Evolutionary conservation across 1,140 invertebrate genomes (phyloP).

Genomic region (Chionoecetes opilio): DNA sequence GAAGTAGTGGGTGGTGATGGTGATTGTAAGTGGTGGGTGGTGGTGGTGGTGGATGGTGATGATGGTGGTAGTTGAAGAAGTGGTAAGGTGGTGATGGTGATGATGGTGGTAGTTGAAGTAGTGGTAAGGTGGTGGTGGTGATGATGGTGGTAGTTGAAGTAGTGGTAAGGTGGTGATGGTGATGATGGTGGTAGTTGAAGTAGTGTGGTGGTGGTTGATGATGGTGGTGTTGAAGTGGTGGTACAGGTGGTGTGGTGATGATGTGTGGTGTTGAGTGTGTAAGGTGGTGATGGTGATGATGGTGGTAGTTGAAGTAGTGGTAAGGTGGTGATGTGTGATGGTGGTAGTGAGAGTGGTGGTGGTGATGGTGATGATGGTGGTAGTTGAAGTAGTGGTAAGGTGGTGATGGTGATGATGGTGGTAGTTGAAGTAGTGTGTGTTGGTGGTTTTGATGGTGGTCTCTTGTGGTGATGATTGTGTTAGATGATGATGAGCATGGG

Average conservation of each 20-base stretch:
- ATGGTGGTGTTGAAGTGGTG: not conserved
- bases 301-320: not conserved
- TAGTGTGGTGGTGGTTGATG: not conserved
- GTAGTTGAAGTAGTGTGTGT: not conserved
- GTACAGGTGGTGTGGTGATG: not conserved
- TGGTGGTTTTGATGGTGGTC: not conserved
- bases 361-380: not conserved
- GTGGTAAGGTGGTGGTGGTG: not conserved
- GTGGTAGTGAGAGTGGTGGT: not conserved
- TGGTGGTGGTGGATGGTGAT: not conserved
- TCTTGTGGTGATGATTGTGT: not conserved
- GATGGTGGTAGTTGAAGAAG: not conserved
- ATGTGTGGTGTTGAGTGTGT: not conserved
- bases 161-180: not conserved
- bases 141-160: not conserved
- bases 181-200: not conserved
- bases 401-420: not conserved
- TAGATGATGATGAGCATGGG: not conserved
- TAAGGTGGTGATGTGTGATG: too few species aligned
- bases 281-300: not conserved
- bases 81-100: not conserved
- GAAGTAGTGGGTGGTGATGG: not conserved
- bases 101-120: not conserved
- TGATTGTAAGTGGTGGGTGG: too few species aligned
- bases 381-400: not conserved